Evolutionary conservation across 2,888 invertebrate species (phyloP).

Genomic region (Diogma glabrata): DNA sequence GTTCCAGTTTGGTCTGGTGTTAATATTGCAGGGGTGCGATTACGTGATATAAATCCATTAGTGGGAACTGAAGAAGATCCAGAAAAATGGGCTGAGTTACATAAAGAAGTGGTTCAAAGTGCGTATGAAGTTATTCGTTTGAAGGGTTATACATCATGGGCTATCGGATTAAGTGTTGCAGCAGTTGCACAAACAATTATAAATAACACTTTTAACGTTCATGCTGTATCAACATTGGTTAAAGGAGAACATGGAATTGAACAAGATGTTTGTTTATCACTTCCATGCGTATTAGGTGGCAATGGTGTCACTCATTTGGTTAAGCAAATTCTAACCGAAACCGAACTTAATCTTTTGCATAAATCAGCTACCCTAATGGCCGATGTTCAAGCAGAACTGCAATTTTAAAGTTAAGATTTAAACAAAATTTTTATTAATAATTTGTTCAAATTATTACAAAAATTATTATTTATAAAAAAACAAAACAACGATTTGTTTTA

Average conservation of each 20-base stretch:
- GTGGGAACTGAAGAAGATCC: constrained; percentile 61
- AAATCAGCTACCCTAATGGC: constrained; percentile 55
- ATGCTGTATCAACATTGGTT: constrained; percentile 66
- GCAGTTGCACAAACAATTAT: constrained; percentile 59
- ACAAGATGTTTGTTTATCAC: constrained; percentile 73
- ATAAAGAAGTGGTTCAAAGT: constrained; percentile 71
- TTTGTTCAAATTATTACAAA: no score
- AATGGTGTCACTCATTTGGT: constrained; percentile 62
- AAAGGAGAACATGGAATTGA: constrained; percentile 71
- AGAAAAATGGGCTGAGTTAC: constrained; percentile 68
- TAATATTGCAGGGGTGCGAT: constrained; percentile 78
- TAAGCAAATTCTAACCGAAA: constrained; percentile 54
- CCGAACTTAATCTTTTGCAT: constrained; percentile 48
- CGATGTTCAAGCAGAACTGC: constrained; percentile 44
- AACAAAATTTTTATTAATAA: no score
- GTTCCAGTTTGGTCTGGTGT: constrained; percentile 92
- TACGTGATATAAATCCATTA: constrained; percentile 63
- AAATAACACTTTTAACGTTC: constrained; percentile 60
- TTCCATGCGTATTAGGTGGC: constrained; percentile 68
- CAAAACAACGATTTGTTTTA: no score
- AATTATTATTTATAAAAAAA: no score
- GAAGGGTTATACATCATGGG: constrained; percentile 89
- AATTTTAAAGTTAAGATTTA: constrained; percentile 33
- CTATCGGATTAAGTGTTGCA: constrained; percentile 70
- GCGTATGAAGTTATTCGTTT: constrained; percentile 79